Evolutionary conservation across 2,797 vertebrate genomes (phyloP), one percentile per base, ranked within the genome.

Genomic region (Sorex maritimensis): DNA sequence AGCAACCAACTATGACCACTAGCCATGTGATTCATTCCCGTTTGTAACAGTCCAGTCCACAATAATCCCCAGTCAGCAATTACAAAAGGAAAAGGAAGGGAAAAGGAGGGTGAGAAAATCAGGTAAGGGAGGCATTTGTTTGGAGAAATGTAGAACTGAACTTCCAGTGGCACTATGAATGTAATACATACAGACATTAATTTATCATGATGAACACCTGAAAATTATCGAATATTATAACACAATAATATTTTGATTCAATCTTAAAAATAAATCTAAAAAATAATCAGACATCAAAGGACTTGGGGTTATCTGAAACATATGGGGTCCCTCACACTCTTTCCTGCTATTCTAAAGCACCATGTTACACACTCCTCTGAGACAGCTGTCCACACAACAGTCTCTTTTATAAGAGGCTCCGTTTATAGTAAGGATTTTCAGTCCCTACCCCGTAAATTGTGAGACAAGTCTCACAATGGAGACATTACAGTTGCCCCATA

Each of bases 371-470:
- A 61, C 58, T 61, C 58, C 58, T 34, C 46, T 26, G 28, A 13
- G 28, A 55, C 6, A 72, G 2, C 28, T 13, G 19, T 49, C 21
- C 5, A 77, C 0, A 0, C 0, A 0, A n/a, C 0, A 58, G 49
- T 23, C 0, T 78, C 1, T 5, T 81, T 24, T 38, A 14, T 38
- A 71, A 68, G 28, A 28, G 23, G 6, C 68, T 77, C 55, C 28
- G 44, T 61, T 44, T 44, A 10, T 2, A 28, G 8, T 30, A n/a
- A 61, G 28, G n/a, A 73, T 24, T 90, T 79, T 49, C 19, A 26
- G 69, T 5, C 0, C 4, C 5, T 26, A 61, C 13, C 28, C 12
- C 30, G 28, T 13, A 86, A 81, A 90, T 30, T 34, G 34, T 34
- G 34, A 34, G 34, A 34, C 34, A 34, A 34, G 34, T 34, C 34